Evolutionary conservation across 2,888 invertebrate genomes (phyloP), one percentile per base, ranked within the genome.

Genomic region (Hipparchia sbordonii): DNA sequence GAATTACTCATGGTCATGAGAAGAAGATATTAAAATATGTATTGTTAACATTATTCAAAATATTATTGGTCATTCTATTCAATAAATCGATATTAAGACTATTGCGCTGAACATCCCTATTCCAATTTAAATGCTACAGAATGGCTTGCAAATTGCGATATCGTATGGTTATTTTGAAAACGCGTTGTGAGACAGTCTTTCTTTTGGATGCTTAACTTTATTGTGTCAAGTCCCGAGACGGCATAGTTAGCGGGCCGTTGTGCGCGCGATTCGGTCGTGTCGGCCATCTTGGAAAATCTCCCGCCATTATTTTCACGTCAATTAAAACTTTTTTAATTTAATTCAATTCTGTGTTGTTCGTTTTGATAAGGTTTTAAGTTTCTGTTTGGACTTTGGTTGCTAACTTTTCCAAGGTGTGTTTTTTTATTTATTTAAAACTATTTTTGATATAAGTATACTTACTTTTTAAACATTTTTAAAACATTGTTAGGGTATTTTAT

Each of bases 191-290:
- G 79, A 81, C 83, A 81, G 77, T 74, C 78, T 80, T 79, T 76
- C 78, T 81, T 82, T 83, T 85, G 82, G 84, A 87, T 87, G 86
- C 82, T 85, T 82, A 82, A 82, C 87, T 89, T 90, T 87, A 90
- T 91, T 90, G 89, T 91, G 89, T 90, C 90, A 87, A 85, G 75
- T 72, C 76, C 76, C 79, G 84, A 82, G 82, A 79, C 83, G 81
- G 80, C 82, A 85, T 82, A 84, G 87, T 84, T 81, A 82, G 78
- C 79, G 54, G 13, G 61, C 23, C 82, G 88, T 80, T 84, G 86
- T 82, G 85, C 83, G 85, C 85, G 86, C 84, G 85, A 84, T 85
- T 82, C 84, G 85, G 85, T 82, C 83, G 87, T 82, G 85, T 79
- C 82, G 80, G 77, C 78, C 81, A 83, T 81, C 79, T 80, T 81